Evolutionary conservation across 1,140 invertebrate species (phyloP).

Genomic region (Camponotus floridanus): DNA sequence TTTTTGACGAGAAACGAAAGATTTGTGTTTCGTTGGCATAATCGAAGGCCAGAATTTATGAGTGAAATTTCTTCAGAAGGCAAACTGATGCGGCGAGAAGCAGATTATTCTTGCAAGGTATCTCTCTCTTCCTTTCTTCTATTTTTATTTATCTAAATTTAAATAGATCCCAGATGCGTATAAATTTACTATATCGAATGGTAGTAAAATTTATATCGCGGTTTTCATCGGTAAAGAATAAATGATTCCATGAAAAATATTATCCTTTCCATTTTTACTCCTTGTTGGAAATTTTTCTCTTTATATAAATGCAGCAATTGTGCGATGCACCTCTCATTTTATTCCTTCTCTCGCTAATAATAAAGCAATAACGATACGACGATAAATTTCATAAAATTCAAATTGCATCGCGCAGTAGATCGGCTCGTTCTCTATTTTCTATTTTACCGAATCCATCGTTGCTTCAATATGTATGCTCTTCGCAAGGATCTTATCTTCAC

Average conservation of each 20-base stretch:
- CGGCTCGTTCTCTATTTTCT: conserved; percentile 3
- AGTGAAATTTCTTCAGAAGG: neutral
- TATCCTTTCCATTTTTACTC: neutral
- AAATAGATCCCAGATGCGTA: neutral
- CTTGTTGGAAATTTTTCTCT: neutral
- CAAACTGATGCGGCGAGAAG: neutral
- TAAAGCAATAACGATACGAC: neutral
- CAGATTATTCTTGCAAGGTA: neutral
- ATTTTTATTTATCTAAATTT: neutral
- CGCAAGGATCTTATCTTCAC: conserved; percentile 6
- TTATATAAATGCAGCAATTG: conserved; percentile 8
- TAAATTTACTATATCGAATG: neutral
- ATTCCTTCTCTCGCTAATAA: conserved; percentile 4
- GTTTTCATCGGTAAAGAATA: neutral
- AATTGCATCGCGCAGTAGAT: neutral
- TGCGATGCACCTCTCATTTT: neutral
- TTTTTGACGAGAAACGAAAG: neutral
- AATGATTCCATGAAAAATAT: neutral
- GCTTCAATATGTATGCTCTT: neutral
- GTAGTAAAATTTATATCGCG: neutral
- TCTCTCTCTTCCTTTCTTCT: neutral
- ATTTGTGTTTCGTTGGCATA: neutral
- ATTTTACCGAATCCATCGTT: conserved; percentile 26
- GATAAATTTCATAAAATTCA: conserved; percentile 12
- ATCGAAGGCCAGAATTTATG: neutral